Conservation (phyloP, 2,113 vertebrate genomes). For the Anser cygnoides region DNA sequence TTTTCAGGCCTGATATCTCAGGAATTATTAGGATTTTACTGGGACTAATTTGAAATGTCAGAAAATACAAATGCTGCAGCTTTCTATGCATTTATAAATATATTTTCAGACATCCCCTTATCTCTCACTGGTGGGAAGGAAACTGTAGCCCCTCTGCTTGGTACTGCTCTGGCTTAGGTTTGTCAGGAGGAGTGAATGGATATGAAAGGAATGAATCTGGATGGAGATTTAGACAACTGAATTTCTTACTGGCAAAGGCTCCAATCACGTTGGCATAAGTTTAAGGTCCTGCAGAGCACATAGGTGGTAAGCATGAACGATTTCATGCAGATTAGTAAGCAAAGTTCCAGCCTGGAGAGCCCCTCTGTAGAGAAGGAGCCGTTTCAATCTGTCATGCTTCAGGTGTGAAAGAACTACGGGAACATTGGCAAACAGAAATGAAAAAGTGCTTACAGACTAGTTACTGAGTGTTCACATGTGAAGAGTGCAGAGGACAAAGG, state of each 20-base stretch:
- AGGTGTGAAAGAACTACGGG: rapidly evolving
- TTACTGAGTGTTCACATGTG: neutral
- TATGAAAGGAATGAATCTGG: neutral
- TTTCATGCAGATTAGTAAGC: neutral
- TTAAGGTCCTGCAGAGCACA: neutral
- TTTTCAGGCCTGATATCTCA: neutral
- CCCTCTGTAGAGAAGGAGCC: neutral
- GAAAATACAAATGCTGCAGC: neutral
- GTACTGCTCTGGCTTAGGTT: neutral
- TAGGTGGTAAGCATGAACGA: neutral
- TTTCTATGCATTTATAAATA: neutral
- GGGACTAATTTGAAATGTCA: neutral
- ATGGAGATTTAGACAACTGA: neutral
- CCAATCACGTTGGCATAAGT: neutral
- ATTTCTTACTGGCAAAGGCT: neutral
- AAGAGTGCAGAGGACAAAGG: neutral
- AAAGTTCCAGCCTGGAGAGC: neutral
- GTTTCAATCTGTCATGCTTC: neutral
- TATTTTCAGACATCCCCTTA: neutral
- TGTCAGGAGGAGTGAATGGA: neutral
- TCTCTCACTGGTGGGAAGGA: neutral
- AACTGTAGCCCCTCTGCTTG: neutral
- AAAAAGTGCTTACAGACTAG: neutral
- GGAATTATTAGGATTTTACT: neutral
- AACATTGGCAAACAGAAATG: rapidly evolving